A percentile compares a stretch with the other conserved stretches of the same genome.
Evolutionary conservation across 2,113 vertebrate genomes (phyloP).

Genomic region (Aldabrachelys gigantea): DNA sequence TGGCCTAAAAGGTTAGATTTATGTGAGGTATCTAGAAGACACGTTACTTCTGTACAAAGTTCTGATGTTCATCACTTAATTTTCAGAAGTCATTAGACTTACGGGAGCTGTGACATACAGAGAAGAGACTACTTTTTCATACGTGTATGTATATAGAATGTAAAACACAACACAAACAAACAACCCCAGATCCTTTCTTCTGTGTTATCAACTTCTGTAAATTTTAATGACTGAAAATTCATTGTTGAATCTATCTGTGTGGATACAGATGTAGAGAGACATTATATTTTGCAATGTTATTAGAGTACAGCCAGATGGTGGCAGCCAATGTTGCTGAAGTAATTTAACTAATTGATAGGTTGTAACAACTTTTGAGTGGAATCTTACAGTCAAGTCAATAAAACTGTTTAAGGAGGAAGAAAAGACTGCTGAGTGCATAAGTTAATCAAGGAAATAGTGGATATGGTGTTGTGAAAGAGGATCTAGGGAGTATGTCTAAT

Average conservation of each 20-base stretch:
- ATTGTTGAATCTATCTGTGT: not conserved
- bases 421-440: slow-evolving; percentile 21
- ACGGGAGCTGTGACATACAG: slow-evolving; percentile 3
- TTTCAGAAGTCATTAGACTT: slow-evolving; percentile 29
- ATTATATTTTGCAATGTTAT: slow-evolving; percentile 50
- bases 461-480: slow-evolving; percentile 17
- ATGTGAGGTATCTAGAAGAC: slow-evolving; percentile 14
- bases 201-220: not conserved
- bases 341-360: slow-evolving; percentile 65
- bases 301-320: slow-evolving; percentile 47
- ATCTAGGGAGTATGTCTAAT: not conserved
- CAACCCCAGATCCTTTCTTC: not conserved
- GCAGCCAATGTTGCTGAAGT: slow-evolving; percentile 55
- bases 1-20: slow-evolving; percentile 46
- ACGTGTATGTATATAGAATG: slow-evolving; percentile 44
- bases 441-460: slow-evolving; percentile 44
- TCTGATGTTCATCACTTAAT: slow-evolving; percentile 46
- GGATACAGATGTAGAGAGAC: not conserved
- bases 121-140: not conserved
- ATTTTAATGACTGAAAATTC: slow-evolving; percentile 58
- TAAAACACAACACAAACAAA: not conserved
- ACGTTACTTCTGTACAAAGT: not conserved
- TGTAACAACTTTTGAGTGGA: slow-evolving; percentile 52
- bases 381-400: slow-evolving; percentile 59
- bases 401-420: slow-evolving; percentile 60